Evolutionary conservation across 1,140 invertebrate species (phyloP).

Genomic region (Schlechtendalia chinensis): DNA sequence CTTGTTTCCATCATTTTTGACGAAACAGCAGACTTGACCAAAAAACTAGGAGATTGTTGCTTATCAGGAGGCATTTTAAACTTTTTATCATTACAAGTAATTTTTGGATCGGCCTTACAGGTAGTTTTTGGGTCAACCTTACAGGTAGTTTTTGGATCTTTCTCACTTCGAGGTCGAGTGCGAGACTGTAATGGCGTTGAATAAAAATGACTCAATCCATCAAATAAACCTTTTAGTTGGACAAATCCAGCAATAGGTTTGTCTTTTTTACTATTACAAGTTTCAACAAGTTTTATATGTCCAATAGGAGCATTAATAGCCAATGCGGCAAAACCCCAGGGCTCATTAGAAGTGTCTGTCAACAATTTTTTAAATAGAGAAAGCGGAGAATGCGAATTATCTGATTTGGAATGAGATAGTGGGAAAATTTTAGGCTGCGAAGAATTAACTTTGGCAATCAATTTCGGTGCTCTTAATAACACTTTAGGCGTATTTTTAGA

Average conservation of each 20-base stretch:
- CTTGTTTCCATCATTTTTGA: slow-evolving; percentile 64
- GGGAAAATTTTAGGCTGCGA: slow-evolving; percentile 46
- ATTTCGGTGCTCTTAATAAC: slow-evolving; percentile 44
- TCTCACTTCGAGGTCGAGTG: slow-evolving; percentile 41
- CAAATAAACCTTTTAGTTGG: slow-evolving; percentile 74
- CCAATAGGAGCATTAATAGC: slow-evolving; percentile 55
- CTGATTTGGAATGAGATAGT: slow-evolving; percentile 25
- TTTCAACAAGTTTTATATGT: neutral
- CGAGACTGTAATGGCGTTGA: slow-evolving; percentile 65
- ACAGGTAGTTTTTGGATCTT: neutral
- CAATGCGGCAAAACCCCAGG: slow-evolving; percentile 77
- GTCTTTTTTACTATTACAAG: slow-evolving; percentile 39
- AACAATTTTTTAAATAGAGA: slow-evolving; percentile 38
- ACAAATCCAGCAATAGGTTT: slow-evolving; percentile 59
- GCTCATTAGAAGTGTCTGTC: slow-evolving; percentile 56
- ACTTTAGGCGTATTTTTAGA: slow-evolving; percentile 55
- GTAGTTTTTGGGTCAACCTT: neutral
- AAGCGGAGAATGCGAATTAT: slow-evolving; percentile 18
- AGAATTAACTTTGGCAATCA: slow-evolving; percentile 36
- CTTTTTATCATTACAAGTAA: slow-evolving; percentile 10
- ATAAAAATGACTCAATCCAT: slow-evolving; percentile 82
- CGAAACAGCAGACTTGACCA: slow-evolving; percentile 64
- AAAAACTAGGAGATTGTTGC: slow-evolving; percentile 58
- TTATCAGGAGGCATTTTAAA: neutral
- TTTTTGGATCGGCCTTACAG: neutral